phyloP scores from a whole-genome alignment of 2,888 invertebrate species.

The Andrena dorsata region DNA sequence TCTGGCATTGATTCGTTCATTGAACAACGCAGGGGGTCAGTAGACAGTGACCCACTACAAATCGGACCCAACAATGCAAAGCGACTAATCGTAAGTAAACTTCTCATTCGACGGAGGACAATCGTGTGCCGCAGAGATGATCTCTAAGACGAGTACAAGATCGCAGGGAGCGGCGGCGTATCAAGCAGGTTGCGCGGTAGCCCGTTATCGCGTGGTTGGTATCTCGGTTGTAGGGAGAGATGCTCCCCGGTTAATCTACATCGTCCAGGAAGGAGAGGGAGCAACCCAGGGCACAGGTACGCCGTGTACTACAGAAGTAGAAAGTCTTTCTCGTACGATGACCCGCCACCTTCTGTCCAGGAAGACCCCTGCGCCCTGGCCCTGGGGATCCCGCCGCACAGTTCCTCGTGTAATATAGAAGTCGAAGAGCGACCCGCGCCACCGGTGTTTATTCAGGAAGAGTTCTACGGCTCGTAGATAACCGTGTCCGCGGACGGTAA shows the following conservation, averaged over 20 bases:
- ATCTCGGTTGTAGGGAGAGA: conserved; percentile 72
- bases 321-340: conserved; percentile 75
- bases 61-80: too few species aligned
- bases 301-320: conserved; percentile 71
- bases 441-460: conserved; percentile 67
- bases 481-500: conserved; percentile 58
- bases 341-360: conserved; percentile 64
- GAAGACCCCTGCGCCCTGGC: conserved; percentile 54
- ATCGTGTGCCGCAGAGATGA: neutral
- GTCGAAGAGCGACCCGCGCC: conserved; percentile 51
- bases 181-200: conserved; percentile 68
- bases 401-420: conserved; percentile 65
- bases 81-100: too few species aligned
- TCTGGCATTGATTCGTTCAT: too few species aligned
- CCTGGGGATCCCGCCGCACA: conserved; percentile 17
- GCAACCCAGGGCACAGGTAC: conserved; percentile 12
- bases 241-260: conserved; percentile 71
- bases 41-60: too few species aligned
- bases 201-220: conserved; percentile 67
- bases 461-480: conserved; percentile 64
- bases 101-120: neutral
- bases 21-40: too few species aligned
- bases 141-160: conserved; percentile 26
- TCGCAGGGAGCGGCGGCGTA: conserved; percentile 41
- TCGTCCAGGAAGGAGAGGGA: conserved; percentile 67